Evolutionary conservation across 2,797 vertebrate genomes (phyloP), one percentile per base, ranked within the genome.

Genomic region (Thripadectes ignobilis): DNA sequence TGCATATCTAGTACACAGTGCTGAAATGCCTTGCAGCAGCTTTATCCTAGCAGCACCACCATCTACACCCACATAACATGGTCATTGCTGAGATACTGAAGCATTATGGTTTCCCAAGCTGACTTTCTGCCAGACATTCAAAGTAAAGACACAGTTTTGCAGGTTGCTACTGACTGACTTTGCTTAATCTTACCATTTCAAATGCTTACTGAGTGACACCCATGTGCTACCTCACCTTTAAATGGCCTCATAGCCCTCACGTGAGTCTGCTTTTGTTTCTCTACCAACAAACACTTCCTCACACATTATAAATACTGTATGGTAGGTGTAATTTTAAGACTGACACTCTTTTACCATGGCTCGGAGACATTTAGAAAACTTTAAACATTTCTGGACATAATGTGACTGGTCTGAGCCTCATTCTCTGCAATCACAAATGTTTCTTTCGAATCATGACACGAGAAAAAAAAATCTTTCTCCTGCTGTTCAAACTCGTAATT

Each of bases 21-120:
- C 19, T 30, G 36, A 89, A 73, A 49, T 15, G 12, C 14, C 15
- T 57, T 36, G 16, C 23, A 54, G 26, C 11, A 32, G 16, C 34
- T 69, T 86, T 72, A 24, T 72, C 8, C 18, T 66, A 48, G 24
- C 14, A 66, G 9, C 26, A 74, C 9, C 20, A 52, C 20, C 9
- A 12, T 27, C 20, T 10, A 24, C 23, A 52, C 5, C 7, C 32
- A 21, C 3, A 23, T 9, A 38, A 10, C 2, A 13, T 0, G 2
- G 13, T 67, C 24, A 15, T 39, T 51, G 30, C 0, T 55, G 39
- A 91, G 81, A 59, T 36, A 43, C 2, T 51, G 46, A 73, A 62
- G 20, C 4, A 24, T 36, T 55, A 15, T 16, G 0, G n/a, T 74
- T 88, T 77, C 43, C n/a, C 38, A 59, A n/a, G 75, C 0, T 23